A percentile compares a stretch with the other conserved stretches of the same genome.
Evolutionary conservation across 2,888 invertebrate species (phyloP).

Genomic region (Julus scanicus): DNA sequence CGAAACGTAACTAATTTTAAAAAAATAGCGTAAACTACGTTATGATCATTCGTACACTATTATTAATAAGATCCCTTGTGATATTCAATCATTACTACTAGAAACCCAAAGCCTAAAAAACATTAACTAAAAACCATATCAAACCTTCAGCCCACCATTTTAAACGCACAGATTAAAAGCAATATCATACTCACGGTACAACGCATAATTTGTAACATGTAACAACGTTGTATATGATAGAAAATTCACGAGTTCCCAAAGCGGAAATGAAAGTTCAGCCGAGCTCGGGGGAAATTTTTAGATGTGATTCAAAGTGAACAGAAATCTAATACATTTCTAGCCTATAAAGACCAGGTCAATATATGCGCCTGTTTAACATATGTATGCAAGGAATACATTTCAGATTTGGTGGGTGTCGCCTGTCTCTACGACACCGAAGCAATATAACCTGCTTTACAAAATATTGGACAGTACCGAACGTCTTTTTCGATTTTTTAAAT

Average conservation of each 20-base stretch:
- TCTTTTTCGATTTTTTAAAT: constrained; percentile 12
- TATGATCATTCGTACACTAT: too few relatives aligned
- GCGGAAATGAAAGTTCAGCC: background rate
- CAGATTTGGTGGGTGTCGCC: background rate
- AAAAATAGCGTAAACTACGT: too few relatives aligned
- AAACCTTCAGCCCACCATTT: background rate
- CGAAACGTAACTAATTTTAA: too few relatives aligned
- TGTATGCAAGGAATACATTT: constrained; percentile 20
- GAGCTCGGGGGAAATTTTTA: background rate
- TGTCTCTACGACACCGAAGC: background rate
- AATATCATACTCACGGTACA: background rate
- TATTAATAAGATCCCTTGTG: too few relatives aligned
- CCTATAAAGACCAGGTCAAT: background rate
- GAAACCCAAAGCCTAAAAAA: too few relatives aligned
- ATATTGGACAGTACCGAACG: constrained; percentile 7
- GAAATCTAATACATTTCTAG: background rate
- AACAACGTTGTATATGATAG: background rate
- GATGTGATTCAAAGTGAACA: background rate
- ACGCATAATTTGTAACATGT: background rate
- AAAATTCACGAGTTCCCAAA: background rate
- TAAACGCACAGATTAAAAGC: background rate
- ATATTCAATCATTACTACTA: too few relatives aligned
- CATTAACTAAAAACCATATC: too few relatives aligned
- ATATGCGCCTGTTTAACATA: background rate
- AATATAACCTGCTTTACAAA: constrained; percentile 31